These are phyloP conservation scores for Centrocercus urophasianus DNA, from an alignment of 2,113 vertebrate species.

Conservation along the genomic window DNA sequence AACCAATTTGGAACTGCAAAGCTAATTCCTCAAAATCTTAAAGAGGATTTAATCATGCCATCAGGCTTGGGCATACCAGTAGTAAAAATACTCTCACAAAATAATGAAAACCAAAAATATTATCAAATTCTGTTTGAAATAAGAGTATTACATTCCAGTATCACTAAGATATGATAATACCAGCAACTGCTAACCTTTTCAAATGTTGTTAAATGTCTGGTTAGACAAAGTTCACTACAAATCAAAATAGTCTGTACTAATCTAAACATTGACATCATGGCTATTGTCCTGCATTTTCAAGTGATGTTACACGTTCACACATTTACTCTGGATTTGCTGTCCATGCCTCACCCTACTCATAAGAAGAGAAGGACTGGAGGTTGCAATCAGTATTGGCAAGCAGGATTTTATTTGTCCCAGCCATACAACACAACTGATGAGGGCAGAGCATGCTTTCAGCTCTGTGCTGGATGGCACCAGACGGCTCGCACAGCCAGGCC, in stretches of 20 bases:
- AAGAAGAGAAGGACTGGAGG: neutral
- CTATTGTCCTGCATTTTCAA: neutral
- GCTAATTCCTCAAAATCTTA: neutral
- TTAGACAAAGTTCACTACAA: neutral
- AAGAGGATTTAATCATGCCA: neutral
- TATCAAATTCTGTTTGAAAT: neutral
- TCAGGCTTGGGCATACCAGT: neutral
- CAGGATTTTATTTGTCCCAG: neutral
- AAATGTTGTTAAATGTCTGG: neutral
- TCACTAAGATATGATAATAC: neutral
- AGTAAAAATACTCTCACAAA: neutral
- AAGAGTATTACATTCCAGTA: neutral
- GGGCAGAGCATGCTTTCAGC: neutral
- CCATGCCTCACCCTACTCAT: neutral
- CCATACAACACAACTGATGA: accelerated
- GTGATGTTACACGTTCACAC: neutral
- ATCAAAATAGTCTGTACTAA: neutral
- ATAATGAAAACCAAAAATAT: neutral
- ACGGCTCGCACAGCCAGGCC: neutral
- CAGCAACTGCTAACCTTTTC: neutral
- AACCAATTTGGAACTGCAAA: neutral
- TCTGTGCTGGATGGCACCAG: accelerated
- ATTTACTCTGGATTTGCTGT: neutral
- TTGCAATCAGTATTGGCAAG: neutral
- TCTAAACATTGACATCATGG: neutral